Evolutionary conservation across 2,888 invertebrate genomes (phyloP).

Genomic region (Synergus umbraculus): DNA sequence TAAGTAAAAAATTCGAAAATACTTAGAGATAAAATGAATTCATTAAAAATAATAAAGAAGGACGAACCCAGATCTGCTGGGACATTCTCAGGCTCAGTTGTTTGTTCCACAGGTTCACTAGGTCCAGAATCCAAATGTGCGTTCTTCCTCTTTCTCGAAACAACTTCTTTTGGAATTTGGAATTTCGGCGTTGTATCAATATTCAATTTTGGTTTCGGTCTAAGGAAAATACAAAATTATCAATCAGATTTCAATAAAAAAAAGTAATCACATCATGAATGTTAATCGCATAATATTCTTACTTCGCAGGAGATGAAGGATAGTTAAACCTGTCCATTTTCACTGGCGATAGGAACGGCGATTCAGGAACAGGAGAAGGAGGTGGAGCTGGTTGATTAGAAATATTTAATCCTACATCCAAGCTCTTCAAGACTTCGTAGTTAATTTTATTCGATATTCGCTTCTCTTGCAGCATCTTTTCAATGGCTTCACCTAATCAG

Average conservation of each 20-base stretch:
- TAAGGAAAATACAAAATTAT: slow-evolving; percentile 7
- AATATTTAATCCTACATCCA: slow-evolving; percentile 78
- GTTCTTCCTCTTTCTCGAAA: slow-evolving; percentile 45
- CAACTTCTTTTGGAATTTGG: slow-evolving; percentile 29
- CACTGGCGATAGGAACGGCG: slow-evolving; percentile 48
- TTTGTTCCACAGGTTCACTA: slow-evolving; percentile 40
- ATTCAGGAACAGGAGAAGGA: slow-evolving; percentile 43
- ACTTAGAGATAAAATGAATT: neutral
- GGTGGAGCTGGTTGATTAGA: slow-evolving; percentile 49
- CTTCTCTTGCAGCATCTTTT: slow-evolving; percentile 97
- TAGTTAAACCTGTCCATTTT: slow-evolving; percentile 44
- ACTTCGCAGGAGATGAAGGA: slow-evolving; percentile 43
- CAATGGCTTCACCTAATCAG: slow-evolving; percentile 91
- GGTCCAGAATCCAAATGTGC: slow-evolving; percentile 44
- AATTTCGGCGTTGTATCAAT: slow-evolving; percentile 42
- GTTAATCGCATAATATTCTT: slow-evolving; percentile 38
- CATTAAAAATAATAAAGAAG: slow-evolving; percentile 21
- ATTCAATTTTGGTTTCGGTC: slow-evolving; percentile 38
- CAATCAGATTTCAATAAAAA: neutral
- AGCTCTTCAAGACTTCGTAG: slow-evolving; percentile 94
- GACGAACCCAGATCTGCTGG: slow-evolving; percentile 37
- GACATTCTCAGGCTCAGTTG: slow-evolving; percentile 42
- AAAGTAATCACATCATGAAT: neutral
- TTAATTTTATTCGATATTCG: slow-evolving; percentile 98
- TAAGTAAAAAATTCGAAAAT: slow-evolving; percentile 11